Percentiles rank a stretch among this genome's conserved stretches.
Evolutionary conservation across 2,797 vertebrate genomes (phyloP).

Genomic region (Enteromius fasciolatus): DNA sequence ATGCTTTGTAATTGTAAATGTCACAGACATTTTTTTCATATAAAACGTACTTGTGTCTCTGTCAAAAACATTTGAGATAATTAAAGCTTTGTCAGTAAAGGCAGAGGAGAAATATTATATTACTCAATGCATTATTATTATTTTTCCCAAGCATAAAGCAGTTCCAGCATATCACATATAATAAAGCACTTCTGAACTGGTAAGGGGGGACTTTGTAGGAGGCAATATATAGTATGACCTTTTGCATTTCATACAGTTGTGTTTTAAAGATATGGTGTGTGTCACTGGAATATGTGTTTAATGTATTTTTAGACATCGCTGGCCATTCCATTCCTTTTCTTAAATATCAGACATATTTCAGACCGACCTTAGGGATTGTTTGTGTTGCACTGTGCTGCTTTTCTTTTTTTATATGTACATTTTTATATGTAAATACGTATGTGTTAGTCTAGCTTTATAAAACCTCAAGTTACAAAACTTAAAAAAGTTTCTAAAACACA

Average conservation of each 20-base stretch:
- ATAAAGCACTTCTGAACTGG: background rate
- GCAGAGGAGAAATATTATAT: background rate
- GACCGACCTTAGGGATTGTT: background rate
- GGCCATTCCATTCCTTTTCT: background rate
- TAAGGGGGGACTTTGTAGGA: background rate
- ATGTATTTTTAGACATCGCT: slow-evolving; percentile 4
- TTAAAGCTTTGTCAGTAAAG: background rate
- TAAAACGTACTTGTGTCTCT: background rate
- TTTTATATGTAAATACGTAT: background rate
- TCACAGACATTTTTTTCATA: background rate
- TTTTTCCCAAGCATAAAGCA: background rate
- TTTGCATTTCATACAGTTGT: background rate
- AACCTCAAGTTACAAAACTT: background rate
- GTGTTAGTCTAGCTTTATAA: background rate
- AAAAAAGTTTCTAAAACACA: background rate
- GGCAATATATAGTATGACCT: background rate
- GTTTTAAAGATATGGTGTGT: background rate
- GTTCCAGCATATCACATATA: background rate
- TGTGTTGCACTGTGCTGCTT: background rate
- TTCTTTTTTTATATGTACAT: background rate
- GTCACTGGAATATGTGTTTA: background rate
- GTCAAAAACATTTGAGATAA: background rate
- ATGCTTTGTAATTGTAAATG: background rate
- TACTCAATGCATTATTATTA: background rate
- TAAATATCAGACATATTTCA: slow-evolving; percentile 24